A percentile compares a stretch with the other conserved stretches of the same genome.
These are phyloP conservation scores for Atta cephalotes DNA, from an alignment of 1,140 invertebrate genomes.

Conservation along the genomic window DNA sequence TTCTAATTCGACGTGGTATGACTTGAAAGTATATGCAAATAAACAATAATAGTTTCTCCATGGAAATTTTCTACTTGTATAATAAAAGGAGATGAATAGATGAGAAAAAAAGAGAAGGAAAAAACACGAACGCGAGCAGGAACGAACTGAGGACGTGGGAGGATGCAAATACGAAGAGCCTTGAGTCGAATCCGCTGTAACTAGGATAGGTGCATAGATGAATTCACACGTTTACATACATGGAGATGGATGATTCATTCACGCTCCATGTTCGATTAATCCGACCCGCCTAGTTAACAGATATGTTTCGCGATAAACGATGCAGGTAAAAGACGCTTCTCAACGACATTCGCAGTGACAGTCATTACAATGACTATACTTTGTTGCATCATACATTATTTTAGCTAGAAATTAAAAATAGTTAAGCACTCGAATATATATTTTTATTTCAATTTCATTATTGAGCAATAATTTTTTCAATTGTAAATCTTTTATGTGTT, in stretches of 20 bases:
- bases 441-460: not conserved
- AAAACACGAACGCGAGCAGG: constrained; percentile 38
- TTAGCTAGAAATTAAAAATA: not conserved
- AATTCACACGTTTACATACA: constrained; percentile 76
- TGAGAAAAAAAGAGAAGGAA: constrained; percentile 11
- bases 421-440: not conserved
- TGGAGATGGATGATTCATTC: constrained; percentile 70
- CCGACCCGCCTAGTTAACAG: constrained; percentile 61
- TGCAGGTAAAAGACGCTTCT: constrained; percentile 15
- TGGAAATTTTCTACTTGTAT: constrained; percentile 43
- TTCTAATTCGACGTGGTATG: not conserved
- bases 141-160: constrained; percentile 76
- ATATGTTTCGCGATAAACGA: constrained; percentile 59
- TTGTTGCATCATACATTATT: not conserved
- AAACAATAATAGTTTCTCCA: constrained; percentile 55
- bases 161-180: constrained; percentile 83
- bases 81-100: constrained; percentile 50
- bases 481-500: not conserved
- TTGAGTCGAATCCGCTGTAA: constrained; percentile 79
- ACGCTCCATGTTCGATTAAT: constrained; percentile 72
- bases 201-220: constrained; percentile 76
- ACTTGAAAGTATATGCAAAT: constrained; percentile 26
- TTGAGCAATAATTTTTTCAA: not conserved
- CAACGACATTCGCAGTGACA: constrained; percentile 4
- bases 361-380: not conserved